Base-by-base conservation (phyloP, 2,888 invertebrate genomes). In the Hedychridium roseum region DNA sequence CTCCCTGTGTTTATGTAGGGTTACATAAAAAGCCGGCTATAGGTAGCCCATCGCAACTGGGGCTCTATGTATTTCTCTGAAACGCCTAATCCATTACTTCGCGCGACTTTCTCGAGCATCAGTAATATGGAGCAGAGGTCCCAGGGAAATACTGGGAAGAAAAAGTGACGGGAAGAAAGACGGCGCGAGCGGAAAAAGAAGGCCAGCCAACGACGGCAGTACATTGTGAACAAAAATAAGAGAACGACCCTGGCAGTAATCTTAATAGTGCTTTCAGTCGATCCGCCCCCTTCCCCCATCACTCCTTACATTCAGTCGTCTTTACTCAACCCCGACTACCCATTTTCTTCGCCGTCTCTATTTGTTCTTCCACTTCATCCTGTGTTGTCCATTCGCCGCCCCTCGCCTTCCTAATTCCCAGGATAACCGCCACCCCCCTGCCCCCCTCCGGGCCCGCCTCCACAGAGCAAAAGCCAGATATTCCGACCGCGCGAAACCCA, bases 211-310 rank as follows among this genome's bases (percentile, higher is more conserved):
- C 11, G 30, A 4, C 30, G 11, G 11, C 30, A 11, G 30, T 12
- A n/a, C n/a, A n/a, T n/a, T n/a, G n/a, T n/a, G n/a, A n/a, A 17
- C 31, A 15, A 45, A 37, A 50, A 45, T 32, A 46, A 38, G 43
- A 36, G 39, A 51, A 45, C 34, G 40, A 42, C 35, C 43, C 16
- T 35, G 23, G 46, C 41, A 43, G 51, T 54, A 57, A 61, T 57
- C 57, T 59, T 59, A 65, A 67, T 64, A 64, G 67, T 57, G 57
- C 54, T 51, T 45, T 54, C 50, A 47, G 43, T 53, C 53, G 51
- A 56, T 56, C 43, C 43, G 48, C 39, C 12, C 20, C 17, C 18
- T 35, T 26, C 18, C 7, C 23, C 14, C n/a, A 20, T n/a, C 15
- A 40, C 36, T 23, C 23, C 15, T 36, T 38, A 38, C 27, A 6